Percentiles rank a stretch among this genome's conserved stretches.
Evolutionary conservation across 2,113 vertebrate genomes (phyloP).

Genomic region (Corythaeola cristata): DNA sequence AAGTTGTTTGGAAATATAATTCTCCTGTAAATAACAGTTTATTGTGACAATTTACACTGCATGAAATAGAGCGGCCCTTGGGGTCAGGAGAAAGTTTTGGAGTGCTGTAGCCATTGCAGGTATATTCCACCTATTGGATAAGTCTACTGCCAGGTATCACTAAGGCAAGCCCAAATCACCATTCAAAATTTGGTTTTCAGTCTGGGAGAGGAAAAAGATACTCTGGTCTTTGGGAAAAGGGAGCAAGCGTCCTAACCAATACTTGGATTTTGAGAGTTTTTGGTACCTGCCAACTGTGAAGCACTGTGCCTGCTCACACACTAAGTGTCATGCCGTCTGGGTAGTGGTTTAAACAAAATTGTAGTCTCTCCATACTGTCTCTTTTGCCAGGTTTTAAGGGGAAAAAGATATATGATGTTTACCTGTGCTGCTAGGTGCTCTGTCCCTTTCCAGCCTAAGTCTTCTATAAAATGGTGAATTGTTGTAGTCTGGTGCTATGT

Average conservation of each 20-base stretch:
- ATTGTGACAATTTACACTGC: background rate
- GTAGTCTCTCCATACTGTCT: background rate
- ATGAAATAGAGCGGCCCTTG: background rate
- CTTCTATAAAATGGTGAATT: background rate
- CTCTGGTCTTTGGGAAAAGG: background rate
- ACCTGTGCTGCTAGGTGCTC: background rate
- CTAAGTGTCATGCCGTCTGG: background rate
- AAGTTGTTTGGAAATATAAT: background rate
- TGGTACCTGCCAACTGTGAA: background rate
- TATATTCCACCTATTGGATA: background rate
- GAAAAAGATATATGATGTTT: background rate
- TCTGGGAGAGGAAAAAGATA: background rate
- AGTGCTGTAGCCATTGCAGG: background rate
- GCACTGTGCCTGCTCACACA: background rate
- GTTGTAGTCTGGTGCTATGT: background rate
- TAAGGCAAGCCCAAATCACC: background rate
- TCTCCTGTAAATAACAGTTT: background rate
- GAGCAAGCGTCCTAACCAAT: background rate
- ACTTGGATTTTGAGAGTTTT: background rate
- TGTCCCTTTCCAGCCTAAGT: background rate
- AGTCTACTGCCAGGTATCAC: background rate
- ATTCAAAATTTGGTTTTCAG: background rate
- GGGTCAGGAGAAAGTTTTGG: background rate
- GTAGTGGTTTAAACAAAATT: background rate
- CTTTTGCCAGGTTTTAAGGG: background rate